Conservation (phyloP, 2,888 invertebrate species). For the Nycteola revayana region DNA sequence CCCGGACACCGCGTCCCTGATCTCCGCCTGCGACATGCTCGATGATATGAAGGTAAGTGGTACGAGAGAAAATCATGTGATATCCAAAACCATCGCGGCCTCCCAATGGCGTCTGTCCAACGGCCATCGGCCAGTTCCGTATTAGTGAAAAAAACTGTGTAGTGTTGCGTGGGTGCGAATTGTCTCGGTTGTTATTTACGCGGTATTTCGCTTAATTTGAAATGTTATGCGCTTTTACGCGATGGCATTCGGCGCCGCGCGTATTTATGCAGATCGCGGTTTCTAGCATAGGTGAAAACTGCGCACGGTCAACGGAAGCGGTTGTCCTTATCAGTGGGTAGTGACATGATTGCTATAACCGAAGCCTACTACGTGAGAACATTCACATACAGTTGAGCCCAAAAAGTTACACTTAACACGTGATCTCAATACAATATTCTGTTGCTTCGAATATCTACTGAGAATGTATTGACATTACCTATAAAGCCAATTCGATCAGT, state of each 20-base stretch:
- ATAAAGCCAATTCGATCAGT: too few species aligned
- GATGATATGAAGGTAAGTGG: conserved; percentile 76
- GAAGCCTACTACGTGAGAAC: conserved; percentile 56
- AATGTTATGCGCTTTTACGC: conserved; percentile 53
- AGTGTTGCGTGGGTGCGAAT: conserved; percentile 49
- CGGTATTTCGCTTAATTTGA: conserved; percentile 42
- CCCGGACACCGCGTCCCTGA: conserved; percentile 68
- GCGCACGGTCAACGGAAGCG: conserved; percentile 59
- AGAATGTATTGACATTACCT: too few species aligned
- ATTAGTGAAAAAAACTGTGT: conserved; percentile 46
- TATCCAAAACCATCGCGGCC: conserved; percentile 21
- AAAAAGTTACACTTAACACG: conserved; percentile 13
- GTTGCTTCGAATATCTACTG: too few species aligned
- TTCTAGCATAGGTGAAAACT: conserved; percentile 52
- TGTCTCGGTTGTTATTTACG: conserved; percentile 28
- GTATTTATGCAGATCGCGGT: conserved; percentile 36
- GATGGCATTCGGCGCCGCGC: conserved; percentile 35
- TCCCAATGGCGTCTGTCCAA: conserved; percentile 48
- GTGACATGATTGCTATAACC: conserved; percentile 55
- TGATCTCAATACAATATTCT: too few species aligned
- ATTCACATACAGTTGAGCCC: conserved; percentile 34
- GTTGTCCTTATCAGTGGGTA: conserved; percentile 66
- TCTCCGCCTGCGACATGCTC: conserved; percentile 74
- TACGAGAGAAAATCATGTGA: conserved; percentile 45
- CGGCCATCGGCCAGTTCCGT: conserved; percentile 47